Conservation (phyloP, 2,888 invertebrate genomes). For the Pseudococcus viburni region DNA sequence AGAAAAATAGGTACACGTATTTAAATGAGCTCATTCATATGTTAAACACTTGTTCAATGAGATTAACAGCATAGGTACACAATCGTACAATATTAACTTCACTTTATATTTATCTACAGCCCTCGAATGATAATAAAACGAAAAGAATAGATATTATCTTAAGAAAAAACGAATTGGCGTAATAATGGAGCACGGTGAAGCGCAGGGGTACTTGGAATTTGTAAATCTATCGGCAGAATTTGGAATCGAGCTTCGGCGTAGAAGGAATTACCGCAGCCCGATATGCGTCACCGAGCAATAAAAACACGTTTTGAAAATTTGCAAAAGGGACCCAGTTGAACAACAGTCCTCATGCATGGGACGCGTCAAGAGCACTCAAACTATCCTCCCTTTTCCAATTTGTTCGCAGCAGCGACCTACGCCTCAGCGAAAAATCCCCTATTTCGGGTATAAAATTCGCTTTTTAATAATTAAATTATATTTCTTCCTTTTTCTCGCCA, state of each 20-base stretch:
- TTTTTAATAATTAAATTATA: constrained; percentile 63
- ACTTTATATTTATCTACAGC: neutral
- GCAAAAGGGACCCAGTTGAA: constrained; percentile 51
- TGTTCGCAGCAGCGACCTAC: constrained; percentile 47
- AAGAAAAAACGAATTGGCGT: constrained; percentile 4
- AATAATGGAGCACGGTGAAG: neutral
- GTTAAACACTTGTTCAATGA: constrained; percentile 1
- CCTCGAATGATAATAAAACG: neutral
- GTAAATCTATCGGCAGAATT: neutral
- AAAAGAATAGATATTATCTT: neutral
- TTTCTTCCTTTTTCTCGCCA: constrained; percentile 59
- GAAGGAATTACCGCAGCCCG: neutral
- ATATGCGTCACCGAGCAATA: constrained; percentile 35
- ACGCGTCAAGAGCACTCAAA: constrained; percentile 58
- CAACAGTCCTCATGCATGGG: constrained; percentile 57
- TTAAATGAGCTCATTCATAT: constrained; percentile 20
- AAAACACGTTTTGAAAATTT: constrained; percentile 58
- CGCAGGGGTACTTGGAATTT: neutral
- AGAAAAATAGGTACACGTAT: neutral
- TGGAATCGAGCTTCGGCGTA: constrained; percentile 6
- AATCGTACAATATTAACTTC: constrained; percentile 12
- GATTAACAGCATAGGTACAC: neutral
- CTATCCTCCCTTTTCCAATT: constrained; percentile 59
- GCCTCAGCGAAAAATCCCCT: constrained; percentile 56
- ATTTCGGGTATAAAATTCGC: constrained; percentile 53